Evolutionary conservation across 2,888 invertebrate species (phyloP).

Genomic region (Digitonthophagus gazella): DNA sequence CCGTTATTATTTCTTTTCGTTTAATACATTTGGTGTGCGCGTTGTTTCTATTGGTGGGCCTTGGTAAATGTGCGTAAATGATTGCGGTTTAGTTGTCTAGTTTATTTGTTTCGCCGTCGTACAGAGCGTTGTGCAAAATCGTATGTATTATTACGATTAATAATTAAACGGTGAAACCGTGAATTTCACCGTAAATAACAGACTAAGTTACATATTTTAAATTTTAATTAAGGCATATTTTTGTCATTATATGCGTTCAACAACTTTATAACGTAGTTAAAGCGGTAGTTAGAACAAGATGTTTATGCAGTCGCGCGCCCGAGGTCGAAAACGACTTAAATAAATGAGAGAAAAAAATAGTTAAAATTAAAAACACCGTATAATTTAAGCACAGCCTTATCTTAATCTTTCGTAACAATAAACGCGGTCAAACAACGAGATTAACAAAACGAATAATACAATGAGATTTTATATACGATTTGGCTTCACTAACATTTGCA

Average conservation of each 20-base stretch:
- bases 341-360: too few relatives aligned
- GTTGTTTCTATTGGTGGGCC: neutral
- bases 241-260: neutral
- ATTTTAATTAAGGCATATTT: neutral
- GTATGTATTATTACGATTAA: neutral
- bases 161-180: neutral
- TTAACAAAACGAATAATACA: neutral
- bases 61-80: too few relatives aligned
- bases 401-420: neutral
- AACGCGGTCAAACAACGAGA: neutral
- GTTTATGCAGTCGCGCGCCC: too few relatives aligned
- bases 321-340: too few relatives aligned
- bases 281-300: neutral
- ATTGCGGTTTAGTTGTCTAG: too few relatives aligned
- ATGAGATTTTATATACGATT: too few relatives aligned
- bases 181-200: neutral
- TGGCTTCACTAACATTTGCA: too few relatives aligned
- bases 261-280: neutral
- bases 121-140: neutral
- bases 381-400: neutral
- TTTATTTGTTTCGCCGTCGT: neutral
- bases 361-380: neutral
- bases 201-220: neutral
- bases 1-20: neutral
- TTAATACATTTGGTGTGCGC: neutral